These are phyloP conservation scores for Aplochiton taeniatus DNA, from an alignment of 2,797 vertebrate genomes.

Conservation along the genomic window DNA sequence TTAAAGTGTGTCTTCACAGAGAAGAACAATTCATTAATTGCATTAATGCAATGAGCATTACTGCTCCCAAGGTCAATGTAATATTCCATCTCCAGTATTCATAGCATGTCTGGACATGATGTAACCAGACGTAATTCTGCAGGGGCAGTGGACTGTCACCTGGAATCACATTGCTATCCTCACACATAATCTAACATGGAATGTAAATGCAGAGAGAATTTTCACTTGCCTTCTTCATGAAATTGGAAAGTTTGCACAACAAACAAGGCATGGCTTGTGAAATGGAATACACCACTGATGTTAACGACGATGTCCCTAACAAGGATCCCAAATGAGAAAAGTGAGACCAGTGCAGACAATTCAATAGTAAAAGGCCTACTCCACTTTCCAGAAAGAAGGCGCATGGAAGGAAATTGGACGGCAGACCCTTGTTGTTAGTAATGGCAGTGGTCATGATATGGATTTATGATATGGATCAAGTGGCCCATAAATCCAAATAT, in stretches of 20 bases:
- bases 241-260: slow-evolving; percentile 5
- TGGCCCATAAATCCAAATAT: too few species aligned
- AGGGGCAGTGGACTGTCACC: too few species aligned
- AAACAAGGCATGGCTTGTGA: slow-evolving; percentile 11
- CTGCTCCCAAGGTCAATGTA: slow-evolving; percentile 28
- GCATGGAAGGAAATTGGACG: too few species aligned
- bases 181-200: neutral
- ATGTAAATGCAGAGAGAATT: neutral
- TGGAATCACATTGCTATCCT: too few species aligned
- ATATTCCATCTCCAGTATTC: neutral
- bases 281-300: neutral
- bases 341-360: slow-evolving; percentile 11
- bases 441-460: too few species aligned
- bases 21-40: too few species aligned
- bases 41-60: neutral
- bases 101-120: neutral
- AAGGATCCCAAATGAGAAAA: slow-evolving; percentile 13
- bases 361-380: slow-evolving; percentile 1
- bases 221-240: too few species aligned
- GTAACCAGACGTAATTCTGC: slow-evolving; percentile 16
- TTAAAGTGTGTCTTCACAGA: too few species aligned
- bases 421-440: too few species aligned
- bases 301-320: too few species aligned
- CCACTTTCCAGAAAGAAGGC: too few species aligned
- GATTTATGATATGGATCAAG: too few species aligned